These are phyloP conservation scores for Anabas testudineus DNA, from an alignment of 2,797 vertebrate genomes.

Conservation along the genomic window DNA sequence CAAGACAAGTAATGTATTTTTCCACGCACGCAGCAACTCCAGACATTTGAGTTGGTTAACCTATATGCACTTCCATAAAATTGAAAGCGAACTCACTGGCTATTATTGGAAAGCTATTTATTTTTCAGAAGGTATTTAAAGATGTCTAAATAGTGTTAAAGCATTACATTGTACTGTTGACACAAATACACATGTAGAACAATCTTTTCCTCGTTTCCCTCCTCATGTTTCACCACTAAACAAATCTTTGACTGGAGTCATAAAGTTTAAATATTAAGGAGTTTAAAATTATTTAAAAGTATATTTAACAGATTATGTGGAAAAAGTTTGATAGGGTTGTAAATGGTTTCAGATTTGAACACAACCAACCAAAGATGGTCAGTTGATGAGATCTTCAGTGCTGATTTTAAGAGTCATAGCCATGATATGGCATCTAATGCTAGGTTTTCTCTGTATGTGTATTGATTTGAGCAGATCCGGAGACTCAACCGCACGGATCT, in stretches of 20 bases:
- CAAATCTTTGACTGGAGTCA: conserved; percentile 15
- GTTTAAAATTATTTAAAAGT: no score
- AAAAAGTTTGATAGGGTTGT: conserved; percentile 52
- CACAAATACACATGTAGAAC: not conserved
- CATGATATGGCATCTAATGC: not conserved
- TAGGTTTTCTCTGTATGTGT: not conserved
- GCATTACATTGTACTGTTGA: not conserved
- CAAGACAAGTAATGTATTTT: not conserved
- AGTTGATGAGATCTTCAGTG: no score
- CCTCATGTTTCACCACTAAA: not conserved
- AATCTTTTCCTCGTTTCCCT: not conserved
- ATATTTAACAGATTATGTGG: conserved; percentile 53
- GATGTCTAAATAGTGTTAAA: not conserved
- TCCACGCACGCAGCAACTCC: not conserved
- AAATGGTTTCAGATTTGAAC: conserved; percentile 53
- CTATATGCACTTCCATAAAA: not conserved
- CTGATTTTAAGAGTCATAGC: conserved; percentile 7
- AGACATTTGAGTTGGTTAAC: not conserved
- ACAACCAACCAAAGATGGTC: no score
- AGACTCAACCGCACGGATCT: conserved; percentile 98
- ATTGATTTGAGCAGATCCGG: conserved; percentile 87
- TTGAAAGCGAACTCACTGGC: not conserved
- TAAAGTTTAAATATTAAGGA: no score
- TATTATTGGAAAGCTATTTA: not conserved
- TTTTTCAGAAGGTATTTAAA: not conserved